Evolutionary conservation across 2,797 vertebrate genomes (phyloP).

Genomic region (Protonibea diacanthus): DNA sequence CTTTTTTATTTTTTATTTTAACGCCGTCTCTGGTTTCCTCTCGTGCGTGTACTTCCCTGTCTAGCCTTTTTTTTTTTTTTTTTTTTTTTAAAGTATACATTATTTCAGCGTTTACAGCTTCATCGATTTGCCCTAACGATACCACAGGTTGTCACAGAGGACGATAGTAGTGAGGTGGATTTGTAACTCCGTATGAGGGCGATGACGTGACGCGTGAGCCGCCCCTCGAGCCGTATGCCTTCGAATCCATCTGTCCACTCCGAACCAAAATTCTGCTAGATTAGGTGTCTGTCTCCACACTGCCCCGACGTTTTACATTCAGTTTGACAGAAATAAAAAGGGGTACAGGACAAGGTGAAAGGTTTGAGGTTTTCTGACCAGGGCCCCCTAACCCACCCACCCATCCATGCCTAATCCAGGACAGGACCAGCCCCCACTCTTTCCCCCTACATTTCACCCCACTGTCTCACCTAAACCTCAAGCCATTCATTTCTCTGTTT

Average conservation of each 20-base stretch:
- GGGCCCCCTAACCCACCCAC: conserved; percentile 39
- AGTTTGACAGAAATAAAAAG: conserved; percentile 64
- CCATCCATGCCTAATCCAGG: conserved; percentile 48
- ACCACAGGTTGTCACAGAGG: conserved; percentile 68
- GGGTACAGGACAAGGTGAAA: conserved; percentile 79
- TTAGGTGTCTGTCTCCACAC: conserved; percentile 67
- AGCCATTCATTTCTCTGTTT: conserved; percentile 86
- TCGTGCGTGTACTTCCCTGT: conserved; percentile 63
- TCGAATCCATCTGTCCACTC: conserved; percentile 74
- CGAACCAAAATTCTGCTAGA: conserved; percentile 76
- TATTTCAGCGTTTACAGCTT: conserved; percentile 81
- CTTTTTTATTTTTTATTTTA: conserved; percentile 40
- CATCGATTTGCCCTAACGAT: conserved; percentile 69
- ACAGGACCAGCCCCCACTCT: conserved; percentile 65
- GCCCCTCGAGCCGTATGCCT: conserved; percentile 77
- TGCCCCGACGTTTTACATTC: conserved; percentile 67
- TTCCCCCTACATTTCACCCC: conserved; percentile 7
- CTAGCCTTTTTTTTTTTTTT: conserved; percentile 30
- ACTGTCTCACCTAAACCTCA: conserved; percentile 78
- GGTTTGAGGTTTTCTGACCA: conserved; percentile 81
- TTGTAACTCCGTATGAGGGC: conserved; percentile 70
- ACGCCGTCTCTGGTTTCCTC: conserved; percentile 45
- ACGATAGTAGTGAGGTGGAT: conserved; percentile 63
- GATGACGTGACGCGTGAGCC: conserved; percentile 48
- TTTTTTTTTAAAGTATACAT: conserved; percentile 27